Base-by-base conservation (phyloP, 2,113 vertebrate species). In the Seriola rivoliana region DNA sequence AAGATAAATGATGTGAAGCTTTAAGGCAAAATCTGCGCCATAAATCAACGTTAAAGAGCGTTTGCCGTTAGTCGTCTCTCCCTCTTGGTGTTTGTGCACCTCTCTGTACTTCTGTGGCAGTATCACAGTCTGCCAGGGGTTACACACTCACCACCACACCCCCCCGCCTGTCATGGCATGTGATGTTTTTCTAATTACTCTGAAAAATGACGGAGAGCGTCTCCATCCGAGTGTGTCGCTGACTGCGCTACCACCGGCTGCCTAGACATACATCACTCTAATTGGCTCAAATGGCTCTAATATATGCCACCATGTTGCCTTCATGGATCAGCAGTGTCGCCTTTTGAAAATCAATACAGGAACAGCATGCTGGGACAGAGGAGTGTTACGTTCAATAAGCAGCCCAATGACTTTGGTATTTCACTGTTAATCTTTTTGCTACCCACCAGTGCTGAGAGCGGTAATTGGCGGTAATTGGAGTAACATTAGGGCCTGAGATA, bases 201-300 rank as follows among this genome's bases (percentile, higher is more conserved):
- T 88, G 84, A 93, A 82, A 91, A 90, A 93, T 89, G 80, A 92
- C 25, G n/a, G 58, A 40, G 81, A 6, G 74, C n/a, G 75, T 86
- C 88, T 89, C 88, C 81, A 82, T 71, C 75, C 36, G 60, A 88
- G 91, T 88, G 91, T 81, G 89, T 90, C 85, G 78, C 64, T 9
- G 73, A 82, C 88, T 81, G n/a, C 46, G 70, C 83, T 75, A 60
- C 79, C 76, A 38, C 65, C 67, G 75, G 60, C 65, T 81, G 85
- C 89, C 25, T n/a, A 60, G 78, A 91, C 89, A 93, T 94, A 91
- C 88, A 92, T 93, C 93, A 93, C 82, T 90, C 90, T 94, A 93
- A 94, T 94, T 93, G 91, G 93, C 89, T 93, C 83, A 93, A 93
- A 93, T 93, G 63, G 75, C 89, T 91, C 65, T 94, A 94, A 94